phyloP scores from a whole-genome alignment of 2,888 invertebrate species.

The Ormyrus pomaceus region DNA sequence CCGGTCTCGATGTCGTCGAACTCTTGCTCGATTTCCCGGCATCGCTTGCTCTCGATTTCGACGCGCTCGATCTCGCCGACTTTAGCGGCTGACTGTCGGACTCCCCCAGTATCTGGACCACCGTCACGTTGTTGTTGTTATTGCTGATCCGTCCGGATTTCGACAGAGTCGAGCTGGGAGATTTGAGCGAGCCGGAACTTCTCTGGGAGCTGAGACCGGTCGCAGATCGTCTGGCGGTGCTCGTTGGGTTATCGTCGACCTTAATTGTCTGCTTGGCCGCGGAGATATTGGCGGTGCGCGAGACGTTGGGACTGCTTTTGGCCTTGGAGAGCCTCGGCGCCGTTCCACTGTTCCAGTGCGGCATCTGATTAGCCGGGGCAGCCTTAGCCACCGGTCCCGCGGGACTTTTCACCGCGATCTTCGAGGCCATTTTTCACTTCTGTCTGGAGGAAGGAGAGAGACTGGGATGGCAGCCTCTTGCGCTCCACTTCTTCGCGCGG shows the following conservation, averaged over 20 bases:
- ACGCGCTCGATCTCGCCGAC: not conserved
- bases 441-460: not conserved
- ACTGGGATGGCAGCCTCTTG: not conserved
- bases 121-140: conserved; percentile 58
- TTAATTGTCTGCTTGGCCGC: conserved; percentile 14
- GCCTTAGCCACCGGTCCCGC: conserved; percentile 15
- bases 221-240: conserved; percentile 3
- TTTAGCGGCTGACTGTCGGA: not conserved
- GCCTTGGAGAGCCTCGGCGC: conserved; percentile 67
- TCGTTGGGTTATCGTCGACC: conserved; percentile 8
- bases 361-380: not conserved
- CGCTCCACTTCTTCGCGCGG: not conserved
- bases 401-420: conserved; percentile 45
- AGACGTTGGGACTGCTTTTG: conserved; percentile 70
- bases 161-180: not conserved
- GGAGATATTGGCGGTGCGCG: conserved; percentile 56
- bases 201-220: not conserved
- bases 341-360: conserved; percentile 26
- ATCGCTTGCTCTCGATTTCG: conserved; percentile 15
- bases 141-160: not conserved
- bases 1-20: conserved; percentile 26
- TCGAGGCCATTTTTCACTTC: conserved; percentile 41
- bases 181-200: not conserved
- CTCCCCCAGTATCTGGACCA: conserved; percentile 59
- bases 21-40: not conserved